These are phyloP conservation scores for Callithrix jacchus DNA, from an alignment of 2,113 vertebrate genomes.

Conservation along the genomic window DNA sequence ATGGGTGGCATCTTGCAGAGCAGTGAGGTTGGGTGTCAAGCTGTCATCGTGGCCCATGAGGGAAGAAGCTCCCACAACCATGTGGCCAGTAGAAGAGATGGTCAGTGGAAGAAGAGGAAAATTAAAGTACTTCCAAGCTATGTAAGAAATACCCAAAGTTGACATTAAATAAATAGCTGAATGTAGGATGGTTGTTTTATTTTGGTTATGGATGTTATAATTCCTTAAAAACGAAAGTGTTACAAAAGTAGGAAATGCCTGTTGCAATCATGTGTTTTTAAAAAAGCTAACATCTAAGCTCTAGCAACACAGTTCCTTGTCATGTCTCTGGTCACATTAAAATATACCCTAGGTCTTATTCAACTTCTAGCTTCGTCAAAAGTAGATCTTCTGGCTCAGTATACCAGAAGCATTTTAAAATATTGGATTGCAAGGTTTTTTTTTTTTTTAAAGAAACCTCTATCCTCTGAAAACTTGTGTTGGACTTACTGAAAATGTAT, in stretches of 20 bases:
- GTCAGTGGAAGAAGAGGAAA: background rate
- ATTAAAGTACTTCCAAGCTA: background rate
- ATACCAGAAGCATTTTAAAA: conserved; percentile 1
- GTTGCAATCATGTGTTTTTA: background rate
- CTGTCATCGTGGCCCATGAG: too few relatives aligned
- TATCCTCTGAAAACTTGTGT: background rate
- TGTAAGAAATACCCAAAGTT: background rate
- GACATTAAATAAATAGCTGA: background rate
- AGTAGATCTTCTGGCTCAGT: background rate
- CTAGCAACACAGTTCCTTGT: background rate
- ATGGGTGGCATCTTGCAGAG: background rate
- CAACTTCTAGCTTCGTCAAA: background rate
- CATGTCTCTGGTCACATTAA: background rate
- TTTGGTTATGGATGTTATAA: background rate
- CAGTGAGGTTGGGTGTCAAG: background rate
- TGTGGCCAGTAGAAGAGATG: background rate
- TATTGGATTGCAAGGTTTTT: background rate
- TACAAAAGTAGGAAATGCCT: background rate
- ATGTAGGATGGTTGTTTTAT: background rate
- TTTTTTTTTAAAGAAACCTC: background rate
- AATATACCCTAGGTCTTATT: background rate
- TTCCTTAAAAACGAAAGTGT: background rate
- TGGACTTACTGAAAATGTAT: background rate
- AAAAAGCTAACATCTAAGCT: background rate
- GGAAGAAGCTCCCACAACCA: background rate